Conservation (phyloP, 2,113 vertebrate genomes). For the Ameiurus melas region DNA sequence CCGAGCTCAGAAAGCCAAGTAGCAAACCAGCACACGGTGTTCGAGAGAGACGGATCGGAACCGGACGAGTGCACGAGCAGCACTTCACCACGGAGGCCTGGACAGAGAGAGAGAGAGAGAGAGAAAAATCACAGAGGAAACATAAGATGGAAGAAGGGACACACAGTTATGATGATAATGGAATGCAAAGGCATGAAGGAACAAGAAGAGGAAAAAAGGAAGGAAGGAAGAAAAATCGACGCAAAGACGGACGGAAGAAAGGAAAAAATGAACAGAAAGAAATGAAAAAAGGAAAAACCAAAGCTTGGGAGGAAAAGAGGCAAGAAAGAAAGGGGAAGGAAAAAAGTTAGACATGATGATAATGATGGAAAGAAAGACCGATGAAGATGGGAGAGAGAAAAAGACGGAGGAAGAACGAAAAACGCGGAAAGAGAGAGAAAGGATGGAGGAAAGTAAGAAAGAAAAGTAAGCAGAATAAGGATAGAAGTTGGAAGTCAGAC, state of each 20-base stretch:
- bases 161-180: neutral
- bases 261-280: neutral
- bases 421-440: too few relatives aligned
- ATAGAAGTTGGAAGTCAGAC: neutral
- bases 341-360: neutral
- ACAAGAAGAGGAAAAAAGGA: neutral
- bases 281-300: neutral
- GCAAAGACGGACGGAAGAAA: neutral
- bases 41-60: constrained; percentile 57
- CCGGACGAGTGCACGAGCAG: constrained; percentile 83
- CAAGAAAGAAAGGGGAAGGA: neutral
- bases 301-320: neutral
- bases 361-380: neutral
- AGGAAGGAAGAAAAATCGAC: neutral
- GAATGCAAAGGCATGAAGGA: neutral
- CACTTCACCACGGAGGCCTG: constrained; percentile 50
- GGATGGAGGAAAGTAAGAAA: neutral
- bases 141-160: neutral
- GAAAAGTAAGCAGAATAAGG: neutral
- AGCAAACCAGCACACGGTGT: constrained; percentile 69
- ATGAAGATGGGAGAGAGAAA: too few relatives aligned
- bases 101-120: neutral
- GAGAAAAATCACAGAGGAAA: neutral
- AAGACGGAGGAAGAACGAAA: neutral
- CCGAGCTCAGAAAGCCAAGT: constrained; percentile 70